Base-by-base conservation (phyloP, 2,113 vertebrate species). In the Coreoperca whiteheadi region DNA sequence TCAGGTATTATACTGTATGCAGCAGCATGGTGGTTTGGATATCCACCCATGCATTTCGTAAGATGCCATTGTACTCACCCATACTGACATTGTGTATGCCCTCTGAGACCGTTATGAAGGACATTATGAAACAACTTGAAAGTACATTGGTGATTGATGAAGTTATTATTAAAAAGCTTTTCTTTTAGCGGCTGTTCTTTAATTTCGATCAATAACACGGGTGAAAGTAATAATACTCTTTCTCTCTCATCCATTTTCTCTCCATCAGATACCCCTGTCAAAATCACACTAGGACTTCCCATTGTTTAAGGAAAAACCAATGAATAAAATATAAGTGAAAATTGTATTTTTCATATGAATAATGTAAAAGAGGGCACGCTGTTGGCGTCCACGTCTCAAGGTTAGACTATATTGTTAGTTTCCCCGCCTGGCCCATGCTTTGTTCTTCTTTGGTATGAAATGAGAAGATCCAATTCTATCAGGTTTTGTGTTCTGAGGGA, bases 311-410 rank as follows among this genome's bases (percentile, higher is more conserved):
- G 85, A 91, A 90, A 89, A 93, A 90, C 18, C 91, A 92, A 95
- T 95, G 94, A 95, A 95, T 96, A 95, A 95, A 95, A 95, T 95
- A 95, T 94, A 82, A 81, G 89, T 85, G 85, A 92, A 95, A 95
- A 93, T 91, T 90, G 89, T 94, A 91, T 92, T 94, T 93, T 91
- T 88, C 73, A 88, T 92, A 94, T 95, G 94, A 96, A 95, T 95
- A 95, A 95, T 95, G 93, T 92, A 95, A 91, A 91, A 90, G 90
- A 87, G 87, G 91, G 83, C 85, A 86, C 43, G 81, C 87, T 90
- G 89, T 88, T 90, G 89, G 89, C 71, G 73, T 91, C 86, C 89
- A 88, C 86, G 88, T 94, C 81, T 91, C 91, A 94, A 94, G 92
- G 93, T 94, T 90, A 93, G 84, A 91, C 77, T 86, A 77, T 81